Base-by-base conservation (phyloP, 2,888 invertebrate genomes). In the Patella depressa region DNA sequence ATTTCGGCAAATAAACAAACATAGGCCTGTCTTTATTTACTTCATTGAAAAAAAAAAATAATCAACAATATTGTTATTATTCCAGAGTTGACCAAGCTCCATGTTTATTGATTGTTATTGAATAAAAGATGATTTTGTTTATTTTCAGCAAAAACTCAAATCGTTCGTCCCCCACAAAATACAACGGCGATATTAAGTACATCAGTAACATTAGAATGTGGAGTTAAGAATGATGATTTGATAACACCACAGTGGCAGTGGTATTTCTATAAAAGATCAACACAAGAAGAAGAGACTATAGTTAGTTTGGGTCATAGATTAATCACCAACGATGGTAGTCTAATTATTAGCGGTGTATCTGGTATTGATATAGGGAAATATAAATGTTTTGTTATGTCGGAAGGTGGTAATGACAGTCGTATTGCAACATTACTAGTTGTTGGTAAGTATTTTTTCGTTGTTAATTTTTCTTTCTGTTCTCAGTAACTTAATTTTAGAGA, bases 371-470 rank as follows among this genome's bases (percentile, higher is more conserved):
- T 97, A 73, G 99, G 99, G 74, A 94, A 95, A 82, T 99, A 99
- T 93, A 95, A 95, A 71, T 99, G 99, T 91, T 94, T 96, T 69
- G 96, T 99, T 69, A 94, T 95, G 83, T 92, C 98, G 73, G 94
- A 96, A 24, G 97, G 97, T 65, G 98, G 98, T 77, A 97, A 97
- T 91, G 98, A 98, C 92, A 96, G 96, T 34, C 94, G 98, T 72
- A 94, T 95, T 59, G 98, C 98, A 0, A 93, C 94, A 72, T 92
- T 96, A 72, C 95, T 95, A 88, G 96, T 99, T 86, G 97, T 99
- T 87, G 93, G 93, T 93, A 85, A 81, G 88, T 81, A 59, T 15
- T n/a, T n/a, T 11, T n/a, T n/a, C 4, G 2, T 70, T 29, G 14
- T 45, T 45, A 0, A 45, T 45, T 45, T 45, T 45, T 65, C 65